Evolutionary conservation across 2,113 vertebrate genomes (phyloP), one percentile per base, ranked within the genome.

Genomic region (Typhlomys cinereus): DNA sequence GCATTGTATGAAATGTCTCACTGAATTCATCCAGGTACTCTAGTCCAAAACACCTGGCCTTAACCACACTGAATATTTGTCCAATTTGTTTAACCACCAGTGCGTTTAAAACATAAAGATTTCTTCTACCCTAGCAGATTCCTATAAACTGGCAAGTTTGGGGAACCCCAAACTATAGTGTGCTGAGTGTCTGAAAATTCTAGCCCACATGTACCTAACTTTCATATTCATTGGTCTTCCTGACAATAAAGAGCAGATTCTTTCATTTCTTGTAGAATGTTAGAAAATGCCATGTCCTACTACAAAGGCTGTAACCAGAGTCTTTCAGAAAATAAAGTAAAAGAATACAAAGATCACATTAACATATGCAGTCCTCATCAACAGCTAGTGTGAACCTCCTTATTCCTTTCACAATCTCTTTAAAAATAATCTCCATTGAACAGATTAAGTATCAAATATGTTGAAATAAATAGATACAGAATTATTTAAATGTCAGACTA

Each of bases 291-390:
- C 41, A n/a, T 14, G n/a, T 70, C 9, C 34, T 36, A 52, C 59
- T 36, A 88, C 44, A 23, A 64, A 82, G 41, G 80, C 61, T 61
- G 17, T 46, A 69, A 73, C 14, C 9, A 81, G 18, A 78, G 3
- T 25, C 44, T 92, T 90, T 57, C n/a, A 94, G 50, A 91, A 95
- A 94, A 67, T 20, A 88, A 12, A 10, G 85, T 78, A 94, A n/a
- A 2, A 85, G 7, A 27, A 20, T 34, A 10, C 73, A 90, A 39
- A 59, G 21, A n/a, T 88, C 23, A 89, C 71, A 80, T 76, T 88
- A 73, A 62, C 59, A 36, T 79, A 80, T 34, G 59, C 1, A 48
- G 7, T 54, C 66, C 64, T 66, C 48, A 36, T 78, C 75, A 86
- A 61, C n/a, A 8, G 8, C n/a, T 81, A 52, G 73, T 50, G 73